Percentiles rank a stretch among this genome's conserved stretches.
These are phyloP conservation scores for Gymnarchus niloticus DNA, from an alignment of 2,113 vertebrate species.

Conservation along the genomic window DNA sequence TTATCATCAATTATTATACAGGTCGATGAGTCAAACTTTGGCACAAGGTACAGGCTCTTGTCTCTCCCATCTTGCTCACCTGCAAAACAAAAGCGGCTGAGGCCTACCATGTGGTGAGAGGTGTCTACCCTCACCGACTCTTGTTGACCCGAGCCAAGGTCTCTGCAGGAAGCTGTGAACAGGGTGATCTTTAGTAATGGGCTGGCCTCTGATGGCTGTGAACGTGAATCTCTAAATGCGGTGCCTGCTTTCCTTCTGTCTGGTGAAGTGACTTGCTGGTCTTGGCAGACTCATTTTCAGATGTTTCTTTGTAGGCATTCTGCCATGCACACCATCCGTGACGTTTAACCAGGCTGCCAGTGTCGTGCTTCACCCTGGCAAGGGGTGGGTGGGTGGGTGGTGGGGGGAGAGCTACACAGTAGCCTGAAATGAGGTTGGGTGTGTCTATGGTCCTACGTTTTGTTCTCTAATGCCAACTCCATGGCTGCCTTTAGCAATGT, in stretches of 20 bases:
- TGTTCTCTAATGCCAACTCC: background rate
- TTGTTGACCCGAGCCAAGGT: too few species aligned
- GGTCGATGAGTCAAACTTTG: background rate
- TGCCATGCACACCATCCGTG: slow-evolving; percentile 23
- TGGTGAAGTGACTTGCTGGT: slow-evolving; percentile 48
- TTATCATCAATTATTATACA: background rate
- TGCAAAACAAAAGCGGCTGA: too few species aligned
- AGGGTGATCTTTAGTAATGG: too few species aligned
- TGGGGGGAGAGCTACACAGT: background rate
- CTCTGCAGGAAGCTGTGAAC: too few species aligned
- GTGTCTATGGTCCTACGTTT: background rate
- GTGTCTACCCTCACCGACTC: too few species aligned
- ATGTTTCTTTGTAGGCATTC: slow-evolving; percentile 56
- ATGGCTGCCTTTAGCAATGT: background rate
- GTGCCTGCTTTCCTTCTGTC: background rate
- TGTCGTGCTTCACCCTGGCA: background rate
- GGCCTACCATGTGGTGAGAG: too few species aligned
- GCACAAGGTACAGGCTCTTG: background rate
- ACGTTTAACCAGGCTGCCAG: background rate
- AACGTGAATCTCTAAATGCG: background rate
- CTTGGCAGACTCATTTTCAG: slow-evolving; percentile 58
- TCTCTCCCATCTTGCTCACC: background rate
- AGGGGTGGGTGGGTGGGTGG: background rate
- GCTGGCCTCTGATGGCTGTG: background rate
- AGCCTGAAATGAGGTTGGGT: background rate